Evolutionary conservation across 1,140 invertebrate species (phyloP), one percentile per base, ranked within the genome.

Genomic region (Penaeus vannamei): DNA sequence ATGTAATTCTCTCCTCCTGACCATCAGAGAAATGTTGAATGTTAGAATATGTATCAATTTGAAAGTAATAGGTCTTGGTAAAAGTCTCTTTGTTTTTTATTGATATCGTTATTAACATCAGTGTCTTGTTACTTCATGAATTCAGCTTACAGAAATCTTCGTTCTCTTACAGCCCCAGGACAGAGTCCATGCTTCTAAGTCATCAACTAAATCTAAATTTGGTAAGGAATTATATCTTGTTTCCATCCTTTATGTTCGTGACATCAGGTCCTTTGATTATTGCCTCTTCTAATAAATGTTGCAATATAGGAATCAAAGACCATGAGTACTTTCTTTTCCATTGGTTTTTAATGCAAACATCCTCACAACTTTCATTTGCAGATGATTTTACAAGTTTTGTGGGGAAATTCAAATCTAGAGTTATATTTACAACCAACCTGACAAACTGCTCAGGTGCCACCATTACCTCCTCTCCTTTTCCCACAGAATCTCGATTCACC

Each of bases 391-490:
- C 36, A 42, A 42, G 36, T 42, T 42, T 42, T 4, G 36, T 7
- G 8, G 36, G 4, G 36, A 42, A 4, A 42, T 42, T 42, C 36
- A 42, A 42, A 4, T 7, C 36, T 42, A 7, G 36, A 36, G 5
- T 1, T 36, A 36, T 5, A 42, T 42, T 5, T 42, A 42, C 36
- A 42, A 42, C 36, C 36, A 42, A 42, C 8, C 36, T 42, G 8
- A 42, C 36, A 42, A 42, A 4, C 4, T 7, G 1, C 36, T 42
- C 4, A 42, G n/a, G n/a, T 42, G 36, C 36, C 36, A 2, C 36
- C 36, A 42, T 42, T 42, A 42, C 36, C 1, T 4, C 4, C 8
- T 42, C 8, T 53, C 53, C 19, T 95, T 94, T 36, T 95, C 32
- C 77, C 22, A 5, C 72, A 86, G 89, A 86, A 29, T 90, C 89